phyloP scores from a whole-genome alignment of 2,113 vertebrate species.

The Struthio camelus region DNA sequence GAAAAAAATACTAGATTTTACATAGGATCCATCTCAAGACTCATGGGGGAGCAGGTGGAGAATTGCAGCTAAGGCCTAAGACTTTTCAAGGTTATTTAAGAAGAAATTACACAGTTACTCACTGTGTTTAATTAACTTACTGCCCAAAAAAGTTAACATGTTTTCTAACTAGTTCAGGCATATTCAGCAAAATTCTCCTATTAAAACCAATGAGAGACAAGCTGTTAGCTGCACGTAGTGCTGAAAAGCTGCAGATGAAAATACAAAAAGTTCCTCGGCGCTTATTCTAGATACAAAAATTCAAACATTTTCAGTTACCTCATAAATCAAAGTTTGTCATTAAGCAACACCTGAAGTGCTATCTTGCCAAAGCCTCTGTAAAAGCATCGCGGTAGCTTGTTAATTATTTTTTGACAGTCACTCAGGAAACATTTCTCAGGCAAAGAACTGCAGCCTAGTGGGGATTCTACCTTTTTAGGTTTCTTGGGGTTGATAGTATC shows the following conservation, averaged over 20 bases:
- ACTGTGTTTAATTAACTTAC: background rate
- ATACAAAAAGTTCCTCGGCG: background rate
- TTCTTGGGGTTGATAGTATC: accelerated
- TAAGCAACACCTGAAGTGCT: background rate
- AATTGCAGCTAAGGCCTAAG: background rate
- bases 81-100: background rate
- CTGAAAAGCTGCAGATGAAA: background rate
- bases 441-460: background rate
- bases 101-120: background rate
- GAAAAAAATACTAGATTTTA: background rate
- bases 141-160: background rate
- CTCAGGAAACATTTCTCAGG: background rate
- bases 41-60: background rate
- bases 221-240: background rate
- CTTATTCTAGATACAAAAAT: slow-evolving; percentile 10
- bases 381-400: background rate
- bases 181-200: background rate
- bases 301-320: slow-evolving; percentile 1
- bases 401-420: background rate
- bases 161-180: background rate
- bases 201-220: slow-evolving; percentile 5
- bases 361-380: background rate
- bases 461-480: background rate
- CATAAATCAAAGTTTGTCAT: slow-evolving; percentile 49
- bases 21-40: background rate